Evolutionary conservation across 2,797 vertebrate genomes (phyloP).

Genomic region (Diceros bicornis): DNA sequence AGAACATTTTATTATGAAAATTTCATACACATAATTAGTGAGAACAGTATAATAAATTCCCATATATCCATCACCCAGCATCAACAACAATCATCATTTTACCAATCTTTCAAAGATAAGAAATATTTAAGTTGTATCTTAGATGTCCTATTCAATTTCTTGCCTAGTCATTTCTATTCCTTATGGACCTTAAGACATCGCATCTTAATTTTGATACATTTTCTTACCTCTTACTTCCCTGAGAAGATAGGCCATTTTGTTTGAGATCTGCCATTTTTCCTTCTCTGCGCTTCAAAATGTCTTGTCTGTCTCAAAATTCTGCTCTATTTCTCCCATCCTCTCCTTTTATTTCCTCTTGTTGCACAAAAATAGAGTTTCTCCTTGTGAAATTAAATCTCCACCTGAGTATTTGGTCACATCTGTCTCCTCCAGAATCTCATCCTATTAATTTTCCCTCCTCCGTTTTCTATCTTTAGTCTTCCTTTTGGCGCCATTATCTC

Average conservation of each 20-base stretch:
- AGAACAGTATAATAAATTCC: not conserved
- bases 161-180: conserved; percentile 29
- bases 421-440: conserved; percentile 50
- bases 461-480: conserved; percentile 46
- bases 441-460: conserved; percentile 57
- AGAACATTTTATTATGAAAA: conserved; percentile 26
- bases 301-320: conserved; percentile 50
- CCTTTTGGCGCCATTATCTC: conserved; percentile 39
- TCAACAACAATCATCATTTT: conserved; percentile 32
- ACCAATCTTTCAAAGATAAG: conserved; percentile 54
- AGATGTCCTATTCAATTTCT: conserved; percentile 28
- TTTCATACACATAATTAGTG: conserved; percentile 15
- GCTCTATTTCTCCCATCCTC: conserved; percentile 51
- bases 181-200: conserved; percentile 48
- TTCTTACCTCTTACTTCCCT: conserved; percentile 39
- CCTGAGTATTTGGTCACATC: conserved; percentile 39
- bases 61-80: not conserved
- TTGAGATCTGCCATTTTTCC: conserved; percentile 59
- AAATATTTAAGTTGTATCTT: conserved; percentile 2
- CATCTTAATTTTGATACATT: conserved; percentile 41
- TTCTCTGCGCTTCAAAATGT: conserved; percentile 62
- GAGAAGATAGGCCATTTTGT: conserved; percentile 54
- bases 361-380: conserved; percentile 49
- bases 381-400: conserved; percentile 21
- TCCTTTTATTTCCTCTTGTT: conserved; percentile 35